Evolutionary conservation across 2,888 invertebrate species (phyloP).

Genomic region (Sphecodes monilicornis): DNA sequence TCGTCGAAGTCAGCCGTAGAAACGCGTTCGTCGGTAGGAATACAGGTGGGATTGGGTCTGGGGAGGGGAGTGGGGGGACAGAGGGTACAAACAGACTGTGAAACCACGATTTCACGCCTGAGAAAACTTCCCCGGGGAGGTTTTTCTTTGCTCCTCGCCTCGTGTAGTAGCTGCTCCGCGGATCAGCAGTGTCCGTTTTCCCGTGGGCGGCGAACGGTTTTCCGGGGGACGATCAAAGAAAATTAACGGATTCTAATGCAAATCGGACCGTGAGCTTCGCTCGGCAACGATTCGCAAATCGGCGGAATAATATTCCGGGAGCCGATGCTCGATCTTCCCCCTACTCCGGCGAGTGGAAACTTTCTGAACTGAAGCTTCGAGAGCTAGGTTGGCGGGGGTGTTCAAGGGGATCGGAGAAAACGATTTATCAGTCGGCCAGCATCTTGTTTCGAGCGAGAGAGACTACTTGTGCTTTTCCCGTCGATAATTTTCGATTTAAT

Average conservation of each 20-base stretch:
- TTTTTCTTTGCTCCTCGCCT: slow-evolving; percentile 19
- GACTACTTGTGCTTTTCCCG: background rate
- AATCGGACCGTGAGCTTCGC: background rate
- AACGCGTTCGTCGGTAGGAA: slow-evolving; percentile 16
- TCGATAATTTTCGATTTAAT: slow-evolving; percentile 51
- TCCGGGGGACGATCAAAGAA: background rate
- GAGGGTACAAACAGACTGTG: slow-evolving; percentile 16
- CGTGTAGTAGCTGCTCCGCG: background rate
- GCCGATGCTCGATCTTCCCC: background rate
- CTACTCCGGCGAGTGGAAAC: background rate
- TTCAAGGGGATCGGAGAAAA: background rate
- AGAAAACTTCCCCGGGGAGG: slow-evolving; percentile 20
- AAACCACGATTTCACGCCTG: slow-evolving; percentile 43
- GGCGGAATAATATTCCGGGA: background rate
- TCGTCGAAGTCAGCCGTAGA: slow-evolving; percentile 21
- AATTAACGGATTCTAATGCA: slow-evolving; percentile 4
- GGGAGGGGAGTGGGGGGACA: background rate
- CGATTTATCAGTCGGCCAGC: background rate
- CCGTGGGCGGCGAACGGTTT: background rate
- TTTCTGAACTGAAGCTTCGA: too few species aligned
- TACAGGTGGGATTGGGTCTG: background rate
- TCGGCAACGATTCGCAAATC: background rate
- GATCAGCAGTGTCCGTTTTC: background rate
- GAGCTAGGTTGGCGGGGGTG: too few species aligned
- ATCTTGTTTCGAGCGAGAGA: slow-evolving; percentile 24